phyloP scores from a whole-genome alignment of 2,797 vertebrate genomes.

The Sebastes iracundus region DNA sequence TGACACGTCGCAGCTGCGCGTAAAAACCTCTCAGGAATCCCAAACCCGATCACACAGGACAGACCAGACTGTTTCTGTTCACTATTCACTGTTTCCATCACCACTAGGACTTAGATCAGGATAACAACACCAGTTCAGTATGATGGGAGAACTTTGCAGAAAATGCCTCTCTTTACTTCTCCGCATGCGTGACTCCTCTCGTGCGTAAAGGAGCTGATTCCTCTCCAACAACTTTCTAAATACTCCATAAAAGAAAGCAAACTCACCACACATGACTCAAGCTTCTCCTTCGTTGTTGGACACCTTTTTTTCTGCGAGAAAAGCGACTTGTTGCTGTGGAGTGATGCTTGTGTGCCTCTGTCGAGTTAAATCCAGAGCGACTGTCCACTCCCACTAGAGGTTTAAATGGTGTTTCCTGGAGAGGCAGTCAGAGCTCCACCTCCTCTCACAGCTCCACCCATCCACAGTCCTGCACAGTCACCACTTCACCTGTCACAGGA shows the following conservation, averaged over 20 bases:
- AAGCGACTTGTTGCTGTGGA: not conserved
- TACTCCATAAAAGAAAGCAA: not conserved
- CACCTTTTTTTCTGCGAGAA: not conserved
- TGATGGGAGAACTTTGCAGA: not conserved
- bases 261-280: slow-evolving; percentile 84
- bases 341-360: slow-evolving; percentile 42
- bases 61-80: no score
- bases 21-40: not conserved
- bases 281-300: not conserved
- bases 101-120: not conserved
- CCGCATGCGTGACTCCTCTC: not conserved
- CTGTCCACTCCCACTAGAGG: slow-evolving; percentile 41
- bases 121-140: not conserved
- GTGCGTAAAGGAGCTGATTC: not conserved
- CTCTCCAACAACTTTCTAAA: not conserved
- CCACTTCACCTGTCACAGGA: not conserved
- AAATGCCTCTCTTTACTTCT: not conserved
- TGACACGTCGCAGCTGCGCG: slow-evolving; percentile 73
- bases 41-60: not conserved
- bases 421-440: slow-evolving; percentile 41
- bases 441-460: slow-evolving; percentile 15
- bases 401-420: slow-evolving; percentile 63
- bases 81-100: rapidly evolving
- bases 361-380: slow-evolving; percentile 22
- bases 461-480: not conserved